Evolutionary conservation across 2,113 vertebrate genomes (phyloP), one percentile per base, ranked within the genome.

Genomic region (Labrus mixtus): DNA sequence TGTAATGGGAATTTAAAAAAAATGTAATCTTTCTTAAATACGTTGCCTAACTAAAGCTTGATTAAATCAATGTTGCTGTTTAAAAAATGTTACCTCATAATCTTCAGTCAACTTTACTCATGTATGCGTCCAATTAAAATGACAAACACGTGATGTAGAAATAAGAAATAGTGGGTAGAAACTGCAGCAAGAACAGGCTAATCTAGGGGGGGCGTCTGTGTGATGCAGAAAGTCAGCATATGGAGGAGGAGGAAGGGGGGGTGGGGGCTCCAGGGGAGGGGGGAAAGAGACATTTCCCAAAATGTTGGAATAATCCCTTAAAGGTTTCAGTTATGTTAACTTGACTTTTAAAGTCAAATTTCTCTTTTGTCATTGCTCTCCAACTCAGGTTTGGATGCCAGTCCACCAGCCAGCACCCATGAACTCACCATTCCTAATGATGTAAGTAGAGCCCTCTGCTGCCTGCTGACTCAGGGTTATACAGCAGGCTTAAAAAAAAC

Each of bases 371-470:
- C 84, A 39, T 81, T 83, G 68, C 68, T 78, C 58, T 62, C 55
- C 22, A 19, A 72, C 68, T n/a, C 93, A 99, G 97, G 97, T 98
- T 90, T 99, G 97, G 97, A 98, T 89, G 95, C 96, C 95, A 97
- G 94, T 94, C 94, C 96, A 90, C 96, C 96, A 82, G 96, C 97
- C 95, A 99, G 97, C 95, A 98, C 97, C 93, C 97, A 99, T 80
- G 97, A 98, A 94, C 97, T 99, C 95, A 96, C 96, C 95, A 98
- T 99, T 95, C 97, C 97, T 92, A 98, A 98, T 93, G 97, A 99
- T 95, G 97, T 99, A 95, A 99, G 97, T 97, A 95, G 76, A 36
- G 29, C 11, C 22, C 43, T 53, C 9, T 37, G 37, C 13, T 65
- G 54, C 36, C 61, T 60, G 29, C 29, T 33, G 29, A 33, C 29